Conservation (phyloP, 2,888 invertebrate genomes). For the Noctua janthe region DNA sequence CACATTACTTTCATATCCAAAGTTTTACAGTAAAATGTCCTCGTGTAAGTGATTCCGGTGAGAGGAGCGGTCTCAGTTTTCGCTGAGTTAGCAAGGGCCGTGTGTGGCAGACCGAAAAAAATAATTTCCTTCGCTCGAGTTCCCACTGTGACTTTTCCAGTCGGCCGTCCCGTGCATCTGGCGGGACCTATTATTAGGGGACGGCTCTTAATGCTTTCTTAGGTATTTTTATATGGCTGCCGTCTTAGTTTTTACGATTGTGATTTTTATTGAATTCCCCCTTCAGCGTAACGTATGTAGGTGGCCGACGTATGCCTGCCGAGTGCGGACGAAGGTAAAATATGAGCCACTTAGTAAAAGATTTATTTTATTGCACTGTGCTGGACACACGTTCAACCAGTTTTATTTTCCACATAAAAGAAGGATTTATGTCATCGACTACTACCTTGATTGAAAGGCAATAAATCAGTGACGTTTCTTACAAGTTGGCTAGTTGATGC, state of each 20-base stretch:
- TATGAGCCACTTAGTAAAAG: conserved; percentile 85
- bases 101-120: conserved; percentile 90
- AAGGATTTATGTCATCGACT: conserved; percentile 51
- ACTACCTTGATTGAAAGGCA: conserved; percentile 42
- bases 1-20: conserved; percentile 66
- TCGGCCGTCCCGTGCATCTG: conserved; percentile 90
- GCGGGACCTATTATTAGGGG: conserved; percentile 90
- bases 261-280: conserved; percentile 89
- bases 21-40: conserved; percentile 76
- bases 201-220: conserved; percentile 89
- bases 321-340: conserved; percentile 86
- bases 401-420: conserved; percentile 76
- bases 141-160: conserved; percentile 89
- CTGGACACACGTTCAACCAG: conserved; percentile 75
- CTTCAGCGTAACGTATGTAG: conserved; percentile 76
- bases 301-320: conserved; percentile 80
- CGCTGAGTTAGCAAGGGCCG: conserved; percentile 88
- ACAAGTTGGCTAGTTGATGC: conserved; percentile 17
- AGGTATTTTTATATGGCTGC: conserved; percentile 89
- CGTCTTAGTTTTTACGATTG: conserved; percentile 89
- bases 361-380: conserved; percentile 87
- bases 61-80: conserved; percentile 82
- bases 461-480: conserved; percentile 28
- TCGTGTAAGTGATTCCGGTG: conserved; percentile 79
- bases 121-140: conserved; percentile 89